These are phyloP conservation scores for Meloidogyne floridensis DNA, from an alignment of 1,140 invertebrate genomes.

Conservation along the genomic window DNA sequence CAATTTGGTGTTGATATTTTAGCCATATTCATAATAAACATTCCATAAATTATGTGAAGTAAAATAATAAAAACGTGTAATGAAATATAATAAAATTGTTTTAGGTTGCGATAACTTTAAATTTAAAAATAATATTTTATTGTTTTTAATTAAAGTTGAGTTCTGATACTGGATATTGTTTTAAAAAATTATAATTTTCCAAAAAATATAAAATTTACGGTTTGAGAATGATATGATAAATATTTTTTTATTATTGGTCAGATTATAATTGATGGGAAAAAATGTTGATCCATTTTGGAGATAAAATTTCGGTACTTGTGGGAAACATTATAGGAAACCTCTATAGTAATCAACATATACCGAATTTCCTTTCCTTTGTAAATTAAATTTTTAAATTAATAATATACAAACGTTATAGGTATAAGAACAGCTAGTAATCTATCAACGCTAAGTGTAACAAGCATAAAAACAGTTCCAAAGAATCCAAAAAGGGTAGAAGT, in stretches of 20 bases:
- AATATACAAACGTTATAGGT: not conserved
- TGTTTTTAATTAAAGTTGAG: no score
- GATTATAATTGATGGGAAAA: no score
- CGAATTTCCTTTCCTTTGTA: no score
- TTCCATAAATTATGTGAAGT: not conserved
- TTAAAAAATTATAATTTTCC: no score
- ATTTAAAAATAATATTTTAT: not conserved
- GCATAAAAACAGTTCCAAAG: not conserved
- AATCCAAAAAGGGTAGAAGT: not conserved
- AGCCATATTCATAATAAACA: not conserved
- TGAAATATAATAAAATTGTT: not conserved
- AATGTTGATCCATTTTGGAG: no score
- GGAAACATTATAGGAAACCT: not conserved
- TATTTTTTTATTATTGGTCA: no score
- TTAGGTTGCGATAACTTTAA: not conserved
- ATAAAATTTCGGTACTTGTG: no score
- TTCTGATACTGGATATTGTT: no score
- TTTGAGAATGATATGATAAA: no score
- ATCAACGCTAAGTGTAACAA: not conserved
- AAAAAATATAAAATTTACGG: no score
- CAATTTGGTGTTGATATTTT: constrained; percentile 2
- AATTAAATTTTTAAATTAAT: not conserved
- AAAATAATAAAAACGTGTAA: not conserved
- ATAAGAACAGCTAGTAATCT: not conserved
- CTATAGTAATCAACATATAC: no score